A percentile compares a stretch with the other conserved stretches of the same genome.
phyloP scores from a whole-genome alignment of 2,888 invertebrate genomes.

The Podabrus alpinus region DNA sequence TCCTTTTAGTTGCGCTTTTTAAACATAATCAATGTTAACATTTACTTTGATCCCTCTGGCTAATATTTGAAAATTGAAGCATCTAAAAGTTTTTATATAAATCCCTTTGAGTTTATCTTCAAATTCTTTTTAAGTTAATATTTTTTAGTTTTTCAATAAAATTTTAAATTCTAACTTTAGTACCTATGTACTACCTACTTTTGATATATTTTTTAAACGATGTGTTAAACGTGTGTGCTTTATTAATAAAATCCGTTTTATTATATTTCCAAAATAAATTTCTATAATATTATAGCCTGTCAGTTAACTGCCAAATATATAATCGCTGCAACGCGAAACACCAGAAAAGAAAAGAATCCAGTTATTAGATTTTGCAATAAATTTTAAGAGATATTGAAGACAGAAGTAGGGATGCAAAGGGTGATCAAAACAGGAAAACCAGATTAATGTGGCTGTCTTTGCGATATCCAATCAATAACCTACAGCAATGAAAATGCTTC shows the following conservation, averaged over 20 bases:
- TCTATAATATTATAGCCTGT: background rate
- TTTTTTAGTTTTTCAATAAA: background rate
- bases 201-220: background rate
- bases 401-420: constrained; percentile 19
- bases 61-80: background rate
- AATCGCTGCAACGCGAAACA: background rate
- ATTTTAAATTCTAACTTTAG: background rate
- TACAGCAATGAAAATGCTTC: constrained; percentile 32
- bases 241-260: background rate
- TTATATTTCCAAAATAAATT: background rate
- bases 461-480: constrained; percentile 37
- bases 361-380: constrained; percentile 13
- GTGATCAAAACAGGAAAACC: constrained; percentile 25
- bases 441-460: constrained; percentile 37
- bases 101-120: constrained; percentile 12
- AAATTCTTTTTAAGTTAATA: background rate
- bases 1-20: constrained; percentile 9
- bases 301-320: background rate
- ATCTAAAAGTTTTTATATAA: constrained; percentile 7
- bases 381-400: constrained; percentile 31
- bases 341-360: background rate
- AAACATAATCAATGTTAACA: constrained; percentile 14
- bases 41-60: constrained; percentile 13
- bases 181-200: background rate
- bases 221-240: background rate